These are phyloP conservation scores for Calycopis cecrops DNA, from an alignment of 1,140 invertebrate species.

Conservation along the genomic window DNA sequence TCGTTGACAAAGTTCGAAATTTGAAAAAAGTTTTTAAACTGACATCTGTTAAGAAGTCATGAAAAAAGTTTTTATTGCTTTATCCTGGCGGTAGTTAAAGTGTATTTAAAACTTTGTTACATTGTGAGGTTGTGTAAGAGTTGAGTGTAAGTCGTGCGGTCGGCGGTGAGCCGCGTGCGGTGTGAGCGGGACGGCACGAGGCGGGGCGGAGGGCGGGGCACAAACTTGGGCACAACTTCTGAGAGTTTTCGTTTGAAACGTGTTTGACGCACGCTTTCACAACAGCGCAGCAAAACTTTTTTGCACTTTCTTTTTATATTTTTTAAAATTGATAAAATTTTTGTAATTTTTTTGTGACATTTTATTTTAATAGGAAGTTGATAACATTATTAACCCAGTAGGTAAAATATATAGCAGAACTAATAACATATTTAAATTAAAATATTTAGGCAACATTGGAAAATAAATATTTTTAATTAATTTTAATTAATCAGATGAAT, in stretches of 20 bases:
- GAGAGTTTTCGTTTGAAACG: slow-evolving; percentile 40
- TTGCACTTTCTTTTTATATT: not conserved
- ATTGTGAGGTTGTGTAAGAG: not conserved
- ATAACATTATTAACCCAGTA: too few relatives aligned
- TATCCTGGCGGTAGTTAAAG: too few relatives aligned
- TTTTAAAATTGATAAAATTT: not conserved
- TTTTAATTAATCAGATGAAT: too few relatives aligned
- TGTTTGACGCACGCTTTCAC: slow-evolving; percentile 7
- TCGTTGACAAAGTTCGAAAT: not conserved
- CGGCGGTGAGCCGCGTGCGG: slow-evolving; percentile 45
- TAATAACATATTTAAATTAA: too few relatives aligned
- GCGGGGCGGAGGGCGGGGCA: slow-evolving; percentile 44
- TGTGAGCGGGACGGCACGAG: slow-evolving; percentile 40
- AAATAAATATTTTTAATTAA: too few relatives aligned
- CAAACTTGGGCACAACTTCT: slow-evolving; percentile 45
- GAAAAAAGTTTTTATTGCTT: too few relatives aligned
- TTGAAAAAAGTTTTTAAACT: not conserved
- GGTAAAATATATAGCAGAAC: too few relatives aligned
- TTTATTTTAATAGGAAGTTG: too few relatives aligned
- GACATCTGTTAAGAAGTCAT: not conserved
- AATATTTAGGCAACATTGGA: too few relatives aligned
- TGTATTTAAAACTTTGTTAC: too few relatives aligned
- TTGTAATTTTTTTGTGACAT: not conserved
- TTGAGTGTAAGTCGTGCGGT: slow-evolving; percentile 20
- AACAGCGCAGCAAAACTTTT: slow-evolving; percentile 3